Conservation (phyloP, 1,140 invertebrate species). For the Formica exsecta region DNA sequence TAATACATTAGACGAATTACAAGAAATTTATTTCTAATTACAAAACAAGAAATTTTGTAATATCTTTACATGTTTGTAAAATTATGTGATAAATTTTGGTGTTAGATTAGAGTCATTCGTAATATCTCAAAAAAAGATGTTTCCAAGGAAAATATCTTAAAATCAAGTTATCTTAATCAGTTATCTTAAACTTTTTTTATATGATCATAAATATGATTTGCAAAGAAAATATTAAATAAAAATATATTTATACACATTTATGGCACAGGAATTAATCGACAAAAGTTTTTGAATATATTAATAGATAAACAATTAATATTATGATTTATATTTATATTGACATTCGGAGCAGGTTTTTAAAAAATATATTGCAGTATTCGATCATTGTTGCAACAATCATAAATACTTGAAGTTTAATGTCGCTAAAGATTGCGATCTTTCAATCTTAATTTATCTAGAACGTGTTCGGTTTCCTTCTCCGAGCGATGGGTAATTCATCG, state of each 20-base stretch:
- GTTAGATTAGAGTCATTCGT: constrained; percentile 2
- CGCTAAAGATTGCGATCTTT: constrained; percentile 19
- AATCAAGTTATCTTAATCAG: no score
- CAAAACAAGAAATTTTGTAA: constrained; percentile 17
- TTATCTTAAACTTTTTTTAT: not conserved
- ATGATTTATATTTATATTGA: no score
- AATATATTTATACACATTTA: constrained; percentile 3
- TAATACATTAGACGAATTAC: constrained; percentile 20
- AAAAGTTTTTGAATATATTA: not conserved
- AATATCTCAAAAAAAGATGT: not conserved
- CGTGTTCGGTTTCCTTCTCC: constrained; percentile 21
- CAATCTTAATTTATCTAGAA: constrained; percentile 5
- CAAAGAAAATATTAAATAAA: not conserved
- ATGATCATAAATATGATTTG: not conserved
- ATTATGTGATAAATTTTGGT: not conserved
- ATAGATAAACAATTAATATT: constrained; percentile 8
- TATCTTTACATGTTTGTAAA: constrained; percentile 4
- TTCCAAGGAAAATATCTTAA: not conserved
- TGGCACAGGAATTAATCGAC: not conserved
- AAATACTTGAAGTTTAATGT: constrained; percentile 14
- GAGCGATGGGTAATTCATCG: constrained; percentile 60
- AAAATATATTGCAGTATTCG: not conserved
- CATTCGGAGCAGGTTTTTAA: not conserved
- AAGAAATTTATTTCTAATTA: constrained; percentile 38
- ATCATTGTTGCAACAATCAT: not conserved